Percentiles rank a stretch among this genome's conserved stretches.
phyloP scores from a whole-genome alignment of 2,888 invertebrate genomes.

The Bruchidius siliquastri region DNA sequence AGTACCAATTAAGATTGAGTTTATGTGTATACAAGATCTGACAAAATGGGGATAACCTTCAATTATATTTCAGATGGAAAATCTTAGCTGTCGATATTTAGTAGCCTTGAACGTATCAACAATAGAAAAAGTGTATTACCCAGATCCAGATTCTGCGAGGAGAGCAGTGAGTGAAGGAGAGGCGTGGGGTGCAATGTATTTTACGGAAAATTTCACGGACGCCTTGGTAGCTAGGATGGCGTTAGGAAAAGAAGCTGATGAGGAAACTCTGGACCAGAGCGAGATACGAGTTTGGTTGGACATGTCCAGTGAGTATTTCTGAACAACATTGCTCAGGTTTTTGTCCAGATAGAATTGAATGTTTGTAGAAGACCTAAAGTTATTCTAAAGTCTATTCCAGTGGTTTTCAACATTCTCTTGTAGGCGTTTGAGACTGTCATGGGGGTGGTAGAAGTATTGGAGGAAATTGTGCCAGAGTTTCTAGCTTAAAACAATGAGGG shows the following conservation, averaged over 20 bases:
- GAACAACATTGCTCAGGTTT: not conserved
- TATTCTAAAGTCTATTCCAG: too few species aligned
- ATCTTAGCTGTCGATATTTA: conserved; percentile 66
- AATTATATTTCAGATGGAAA: conserved; percentile 50
- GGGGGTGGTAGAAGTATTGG: too few species aligned
- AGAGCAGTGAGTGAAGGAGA: conserved; percentile 70
- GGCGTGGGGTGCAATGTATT: conserved; percentile 85
- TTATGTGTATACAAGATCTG: too few species aligned
- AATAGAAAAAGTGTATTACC: conserved; percentile 66
- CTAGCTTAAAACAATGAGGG: too few species aligned
- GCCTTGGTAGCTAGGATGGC: conserved; percentile 78
- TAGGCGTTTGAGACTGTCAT: too few species aligned
- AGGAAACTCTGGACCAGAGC: conserved; percentile 81
- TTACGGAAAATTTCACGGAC: conserved; percentile 85
- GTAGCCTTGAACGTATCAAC: conserved; percentile 50
- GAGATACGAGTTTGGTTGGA: conserved; percentile 87
- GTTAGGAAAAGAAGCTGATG: conserved; percentile 75
- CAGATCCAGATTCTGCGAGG: conserved; percentile 61
- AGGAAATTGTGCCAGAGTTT: too few species aligned
- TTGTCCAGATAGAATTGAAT: too few species aligned
- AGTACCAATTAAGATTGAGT: too few species aligned
- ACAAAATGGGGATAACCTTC: too few species aligned
- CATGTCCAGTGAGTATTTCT: conserved; percentile 69
- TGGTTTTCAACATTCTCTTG: too few species aligned
- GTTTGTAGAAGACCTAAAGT: too few species aligned